Evolutionary conservation across 2,797 vertebrate genomes (phyloP).

Genomic region (Danio jaintianensis): DNA sequence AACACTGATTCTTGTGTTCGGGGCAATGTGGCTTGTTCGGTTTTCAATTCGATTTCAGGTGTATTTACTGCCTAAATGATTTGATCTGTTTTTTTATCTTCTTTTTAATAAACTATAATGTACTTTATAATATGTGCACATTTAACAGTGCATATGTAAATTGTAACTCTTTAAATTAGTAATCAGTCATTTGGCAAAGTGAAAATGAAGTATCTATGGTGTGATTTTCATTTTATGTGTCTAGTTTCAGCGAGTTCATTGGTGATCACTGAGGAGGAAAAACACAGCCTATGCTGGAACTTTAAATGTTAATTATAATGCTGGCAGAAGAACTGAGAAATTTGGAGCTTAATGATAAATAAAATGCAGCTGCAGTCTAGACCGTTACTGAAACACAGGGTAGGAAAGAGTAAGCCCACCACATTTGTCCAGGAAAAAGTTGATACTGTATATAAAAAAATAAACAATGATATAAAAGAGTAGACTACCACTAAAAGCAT

Average conservation of each 20-base stretch:
- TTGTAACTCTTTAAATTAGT: neutral
- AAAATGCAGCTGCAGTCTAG: constrained; percentile 84
- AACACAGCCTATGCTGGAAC: constrained; percentile 75
- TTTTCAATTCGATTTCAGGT: constrained; percentile 11
- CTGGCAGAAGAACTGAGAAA: constrained; percentile 85
- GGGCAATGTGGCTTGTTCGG: constrained; percentile 25
- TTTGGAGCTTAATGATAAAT: constrained; percentile 82
- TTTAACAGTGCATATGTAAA: constrained; percentile 1
- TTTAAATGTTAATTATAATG: constrained; percentile 86
- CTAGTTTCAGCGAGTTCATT: constrained; percentile 69
- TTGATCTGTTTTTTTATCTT: neutral
- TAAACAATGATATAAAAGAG: neutral
- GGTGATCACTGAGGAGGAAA: constrained; percentile 69
- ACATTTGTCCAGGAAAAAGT: neutral
- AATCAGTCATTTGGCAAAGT: constrained; percentile 22
- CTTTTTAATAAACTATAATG: neutral
- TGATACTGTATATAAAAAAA: neutral
- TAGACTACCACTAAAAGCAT: neutral
- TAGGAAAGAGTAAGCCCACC: neutral
- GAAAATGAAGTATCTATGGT: constrained; percentile 19
- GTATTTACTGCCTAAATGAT: neutral
- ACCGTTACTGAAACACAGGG: constrained; percentile 29
- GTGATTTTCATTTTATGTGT: constrained; percentile 50
- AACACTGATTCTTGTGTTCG: constrained; percentile 64
- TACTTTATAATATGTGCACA: neutral